A percentile compares a stretch with the other conserved stretches of the same genome.
phyloP scores from a whole-genome alignment of 2,797 vertebrate genomes.

The Nannoperca obscura region DNA sequence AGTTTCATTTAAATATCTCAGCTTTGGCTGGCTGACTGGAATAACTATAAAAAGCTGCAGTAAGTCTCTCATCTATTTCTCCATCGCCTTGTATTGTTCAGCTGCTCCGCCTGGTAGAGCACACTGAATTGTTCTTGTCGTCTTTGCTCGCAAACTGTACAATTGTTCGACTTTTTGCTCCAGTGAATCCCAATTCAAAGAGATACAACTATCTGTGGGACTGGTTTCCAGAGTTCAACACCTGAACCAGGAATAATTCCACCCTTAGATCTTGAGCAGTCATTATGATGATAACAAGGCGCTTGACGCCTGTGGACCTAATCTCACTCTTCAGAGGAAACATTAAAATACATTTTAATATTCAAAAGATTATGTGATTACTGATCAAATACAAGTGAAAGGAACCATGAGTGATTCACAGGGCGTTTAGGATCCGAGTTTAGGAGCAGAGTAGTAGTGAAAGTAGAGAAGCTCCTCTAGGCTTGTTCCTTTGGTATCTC shows the following conservation, averaged over 20 bases:
- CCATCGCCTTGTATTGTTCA: neutral
- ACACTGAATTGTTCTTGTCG: slow-evolving; percentile 15
- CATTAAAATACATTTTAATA: slow-evolving; percentile 30
- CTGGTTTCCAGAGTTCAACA: slow-evolving; percentile 25
- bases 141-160: slow-evolving; percentile 18
- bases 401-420: slow-evolving; percentile 7
- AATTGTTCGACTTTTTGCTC: neutral
- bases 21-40: slow-evolving; percentile 3
- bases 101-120: neutral
- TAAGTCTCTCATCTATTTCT: neutral
- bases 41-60: neutral
- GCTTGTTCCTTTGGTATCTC: slow-evolving; percentile 4
- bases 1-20: slow-evolving; percentile 19
- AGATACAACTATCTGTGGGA: slow-evolving; percentile 5
- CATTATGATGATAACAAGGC: slow-evolving; percentile 14
- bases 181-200: slow-evolving; percentile 10
- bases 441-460: slow-evolving; percentile 11
- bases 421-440: slow-evolving; percentile 7
- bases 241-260: slow-evolving; percentile 26
- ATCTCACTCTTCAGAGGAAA: slow-evolving; percentile 20
- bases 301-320: neutral
- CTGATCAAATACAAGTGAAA: slow-evolving; percentile 34
- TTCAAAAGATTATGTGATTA: slow-evolving; percentile 34
- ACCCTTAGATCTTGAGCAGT: slow-evolving; percentile 1
- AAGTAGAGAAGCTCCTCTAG: slow-evolving; percentile 9